Evolutionary conservation across 2,797 vertebrate species (phyloP).

Genomic region (Anabacerthia variegaticeps): DNA sequence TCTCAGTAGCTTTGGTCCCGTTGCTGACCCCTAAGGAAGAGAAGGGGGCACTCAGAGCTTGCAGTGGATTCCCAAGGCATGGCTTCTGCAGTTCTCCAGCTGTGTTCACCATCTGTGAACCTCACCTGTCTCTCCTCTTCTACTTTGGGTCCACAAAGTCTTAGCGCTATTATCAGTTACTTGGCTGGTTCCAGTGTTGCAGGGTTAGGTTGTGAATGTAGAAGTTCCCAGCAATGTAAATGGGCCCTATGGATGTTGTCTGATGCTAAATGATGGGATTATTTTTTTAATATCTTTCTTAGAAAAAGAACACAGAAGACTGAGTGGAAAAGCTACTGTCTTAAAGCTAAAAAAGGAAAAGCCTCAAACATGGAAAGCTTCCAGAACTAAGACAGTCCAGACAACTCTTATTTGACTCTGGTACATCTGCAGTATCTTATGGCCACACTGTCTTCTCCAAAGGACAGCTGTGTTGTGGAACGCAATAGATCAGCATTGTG

Average conservation of each 20-base stretch:
- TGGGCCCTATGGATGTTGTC: neutral
- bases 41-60: neutral
- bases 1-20: neutral
- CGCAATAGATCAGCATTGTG: rapidly evolving
- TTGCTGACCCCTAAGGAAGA: neutral
- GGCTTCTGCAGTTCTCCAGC: neutral
- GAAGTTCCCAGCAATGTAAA: neutral
- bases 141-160: neutral
- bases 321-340: neutral
- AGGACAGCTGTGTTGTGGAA: neutral
- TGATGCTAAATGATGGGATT: neutral
- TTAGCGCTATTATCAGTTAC: neutral
- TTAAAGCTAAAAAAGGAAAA: neutral
- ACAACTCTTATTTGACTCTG: neutral
- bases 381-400: neutral
- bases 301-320: neutral
- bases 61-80: neutral
- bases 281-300: neutral
- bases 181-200: neutral
- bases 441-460: neutral
- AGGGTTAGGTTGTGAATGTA: neutral
- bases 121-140: neutral
- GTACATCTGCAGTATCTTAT: neutral
- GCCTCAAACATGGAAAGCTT: neutral
- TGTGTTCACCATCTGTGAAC: neutral